phyloP scores from a whole-genome alignment of 1,140 invertebrate genomes.

The Coelopa frigida region DNA sequence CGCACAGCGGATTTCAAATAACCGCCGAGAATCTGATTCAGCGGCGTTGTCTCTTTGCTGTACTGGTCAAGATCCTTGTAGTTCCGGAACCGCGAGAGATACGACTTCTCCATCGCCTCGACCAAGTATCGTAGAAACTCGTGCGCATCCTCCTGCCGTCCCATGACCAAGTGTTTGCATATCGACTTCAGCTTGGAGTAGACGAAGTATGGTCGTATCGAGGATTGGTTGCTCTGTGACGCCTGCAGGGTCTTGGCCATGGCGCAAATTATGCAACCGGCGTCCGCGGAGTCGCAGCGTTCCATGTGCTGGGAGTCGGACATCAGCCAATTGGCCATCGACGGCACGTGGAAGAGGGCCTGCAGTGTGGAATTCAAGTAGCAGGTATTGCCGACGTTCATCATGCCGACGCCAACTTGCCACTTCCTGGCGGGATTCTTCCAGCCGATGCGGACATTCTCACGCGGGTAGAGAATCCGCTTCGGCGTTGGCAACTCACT shows the following conservation, averaged over 20 bases:
- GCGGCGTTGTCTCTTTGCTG: constrained; percentile 90
- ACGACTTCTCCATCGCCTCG: constrained; percentile 89
- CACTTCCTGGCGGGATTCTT: constrained; percentile 56
- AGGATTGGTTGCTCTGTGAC: constrained; percentile 56
- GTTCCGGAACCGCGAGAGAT: constrained; percentile 63
- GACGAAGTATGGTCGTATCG: constrained; percentile 67
- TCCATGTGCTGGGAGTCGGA: constrained; percentile 63
- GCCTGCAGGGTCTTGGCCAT: constrained; percentile 67
- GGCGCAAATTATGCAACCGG: constrained; percentile 75
- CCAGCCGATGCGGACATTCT: constrained; percentile 78
- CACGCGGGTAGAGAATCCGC: constrained; percentile 65
- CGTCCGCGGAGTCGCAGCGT: constrained; percentile 61
- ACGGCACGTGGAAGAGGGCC: constrained; percentile 81
- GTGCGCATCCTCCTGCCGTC: constrained; percentile 94
- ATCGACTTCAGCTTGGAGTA: constrained; percentile 64
- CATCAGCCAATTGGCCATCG: constrained; percentile 78
- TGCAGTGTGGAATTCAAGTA: constrained; percentile 93
- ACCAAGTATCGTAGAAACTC: constrained; percentile 90
- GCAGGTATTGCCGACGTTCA: constrained; percentile 93
- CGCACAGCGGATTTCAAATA: constrained; percentile 89
- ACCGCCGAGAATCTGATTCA: constrained; percentile 94
- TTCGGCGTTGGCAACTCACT: constrained; percentile 66
- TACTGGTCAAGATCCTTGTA: constrained; percentile 71
- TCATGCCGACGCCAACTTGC: constrained; percentile 78
- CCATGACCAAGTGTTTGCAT: constrained; percentile 82